phyloP scores from a whole-genome alignment of 2,113 vertebrate species.

The Lates calcarifer region DNA sequence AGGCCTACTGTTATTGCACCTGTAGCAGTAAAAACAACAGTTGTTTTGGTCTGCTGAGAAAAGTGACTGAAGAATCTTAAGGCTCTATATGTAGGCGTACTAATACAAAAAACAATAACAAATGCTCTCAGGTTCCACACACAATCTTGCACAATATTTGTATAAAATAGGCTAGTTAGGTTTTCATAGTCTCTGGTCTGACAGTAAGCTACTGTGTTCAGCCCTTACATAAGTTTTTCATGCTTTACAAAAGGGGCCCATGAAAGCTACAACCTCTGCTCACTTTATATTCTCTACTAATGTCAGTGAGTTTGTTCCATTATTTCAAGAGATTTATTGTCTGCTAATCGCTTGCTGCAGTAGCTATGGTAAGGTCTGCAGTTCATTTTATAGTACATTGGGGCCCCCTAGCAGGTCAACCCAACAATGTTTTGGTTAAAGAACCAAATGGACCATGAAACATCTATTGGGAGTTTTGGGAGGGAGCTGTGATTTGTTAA shows the following conservation, averaged over 20 bases:
- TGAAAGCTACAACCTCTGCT: neutral
- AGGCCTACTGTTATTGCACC: neutral
- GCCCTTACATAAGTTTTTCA: neutral
- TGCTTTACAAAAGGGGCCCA: neutral
- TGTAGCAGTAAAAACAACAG: neutral
- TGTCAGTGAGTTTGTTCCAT: neutral
- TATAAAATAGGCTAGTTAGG: neutral
- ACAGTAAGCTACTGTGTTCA: neutral
- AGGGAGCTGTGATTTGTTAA: neutral
- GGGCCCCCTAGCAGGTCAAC: constrained; percentile 12
- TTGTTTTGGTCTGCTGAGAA: neutral
- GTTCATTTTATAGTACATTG: constrained; percentile 13
- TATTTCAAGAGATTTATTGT: constrained; percentile 47
- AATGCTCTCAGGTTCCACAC: neutral
- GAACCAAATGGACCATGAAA: constrained; percentile 22
- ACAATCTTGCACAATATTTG: neutral
- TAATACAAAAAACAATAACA: neutral
- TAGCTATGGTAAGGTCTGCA: neutral
- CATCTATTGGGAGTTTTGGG: neutral
- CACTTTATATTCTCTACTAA: constrained; percentile 5
- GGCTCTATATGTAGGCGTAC: neutral
- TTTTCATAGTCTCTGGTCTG: neutral
- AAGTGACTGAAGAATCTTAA: no score
- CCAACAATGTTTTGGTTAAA: constrained; percentile 8
- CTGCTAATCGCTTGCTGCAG: constrained; percentile 12